Base-by-base conservation (phyloP, 2,888 invertebrate species). In the Lacanobia wlatinum region DNA sequence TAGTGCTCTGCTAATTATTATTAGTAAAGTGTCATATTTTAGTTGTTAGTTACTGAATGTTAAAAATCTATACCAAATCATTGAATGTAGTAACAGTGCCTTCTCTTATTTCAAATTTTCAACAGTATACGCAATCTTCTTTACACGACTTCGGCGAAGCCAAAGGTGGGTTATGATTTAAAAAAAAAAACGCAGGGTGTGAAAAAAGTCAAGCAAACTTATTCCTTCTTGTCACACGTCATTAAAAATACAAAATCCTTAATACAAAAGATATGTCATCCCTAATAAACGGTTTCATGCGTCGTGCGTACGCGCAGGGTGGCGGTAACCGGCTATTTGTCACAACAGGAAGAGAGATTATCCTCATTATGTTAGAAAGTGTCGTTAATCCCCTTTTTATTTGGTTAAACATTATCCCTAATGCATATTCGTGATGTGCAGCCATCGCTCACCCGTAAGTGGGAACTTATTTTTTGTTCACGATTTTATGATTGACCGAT, bases 291-390 rank as follows among this genome's bases (percentile, higher is more conserved):
- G 56, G 64, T 74, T 67, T 86, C 84, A 87, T 75, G 89, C 87
- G 84, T 84, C 85, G 70, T 82, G 73, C 78, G 80, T 63, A 62
- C 80, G 71, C 85, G 81, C 86, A 78, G 90, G 90, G 89, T 89
- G 87, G 18, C 8, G 48, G 87, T 79, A 87, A 87, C 85, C 86
- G 88, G 84, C 90, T 91, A 92, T 92, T 92, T 91, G 92, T 92
- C 91, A 91, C 87, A 89, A 91, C 90, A 90, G 87, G 86, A 89
- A 90, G 84, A 84, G 86, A 90, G 94, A 93, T 95, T 94, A 94
- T 87, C 87, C 88, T 92, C 93, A 93, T 94, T 94, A 94, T 87
- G 87, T 87, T 90, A 90, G 89, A 90, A 91, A 90, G 91, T 92
- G 89, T 87, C 84, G 87, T 80, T 94, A 94, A 95, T 93, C 92